These are phyloP conservation scores for Orthonevra nobilis DNA, from an alignment of 2,888 invertebrate species.

Conservation along the genomic window DNA sequence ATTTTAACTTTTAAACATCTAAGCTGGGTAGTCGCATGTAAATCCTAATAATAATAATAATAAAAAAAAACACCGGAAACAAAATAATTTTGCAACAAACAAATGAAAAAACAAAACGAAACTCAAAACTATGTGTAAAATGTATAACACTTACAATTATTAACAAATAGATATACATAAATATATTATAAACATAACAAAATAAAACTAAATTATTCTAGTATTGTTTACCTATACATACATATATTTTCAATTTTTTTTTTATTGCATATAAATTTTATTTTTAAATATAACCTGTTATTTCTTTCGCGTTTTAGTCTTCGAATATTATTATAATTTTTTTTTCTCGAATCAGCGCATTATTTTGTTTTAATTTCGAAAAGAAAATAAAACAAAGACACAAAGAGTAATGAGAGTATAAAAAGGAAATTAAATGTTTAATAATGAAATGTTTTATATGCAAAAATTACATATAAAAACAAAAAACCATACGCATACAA, in stretches of 20 bases:
- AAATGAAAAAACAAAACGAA: slow-evolving; percentile 47
- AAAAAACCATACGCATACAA: slow-evolving; percentile 61
- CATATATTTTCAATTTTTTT: too few species aligned
- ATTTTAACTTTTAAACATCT: slow-evolving; percentile 77
- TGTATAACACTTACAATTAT: slow-evolving; percentile 66
- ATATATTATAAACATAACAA: slow-evolving; percentile 59
- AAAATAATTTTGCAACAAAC: slow-evolving; percentile 70
- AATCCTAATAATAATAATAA: slow-evolving; percentile 77
- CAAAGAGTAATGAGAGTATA: slow-evolving; percentile 1
- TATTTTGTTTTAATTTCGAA: slow-evolving; percentile 29
- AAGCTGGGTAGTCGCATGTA: slow-evolving; percentile 81
- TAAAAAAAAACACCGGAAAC: slow-evolving; percentile 57
- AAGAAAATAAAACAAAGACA: slow-evolving; percentile 23
- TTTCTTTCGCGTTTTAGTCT: slow-evolving; percentile 63
- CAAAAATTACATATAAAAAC: slow-evolving; percentile 49
- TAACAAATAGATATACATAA: slow-evolving; percentile 66
- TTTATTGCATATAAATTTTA: slow-evolving; percentile 59
- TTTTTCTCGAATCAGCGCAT: slow-evolving; percentile 63
- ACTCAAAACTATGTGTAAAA: slow-evolving; percentile 66
- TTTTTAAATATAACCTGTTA: slow-evolving; percentile 65
- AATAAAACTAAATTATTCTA: slow-evolving; percentile 59
- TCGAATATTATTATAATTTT: slow-evolving; percentile 56
- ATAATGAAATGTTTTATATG: slow-evolving; percentile 69
- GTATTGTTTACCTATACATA: slow-evolving; percentile 65
- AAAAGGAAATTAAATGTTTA: slow-evolving; percentile 58